Evolutionary conservation across 2,113 vertebrate genomes (phyloP).

Genomic region (Ursus arctos): DNA sequence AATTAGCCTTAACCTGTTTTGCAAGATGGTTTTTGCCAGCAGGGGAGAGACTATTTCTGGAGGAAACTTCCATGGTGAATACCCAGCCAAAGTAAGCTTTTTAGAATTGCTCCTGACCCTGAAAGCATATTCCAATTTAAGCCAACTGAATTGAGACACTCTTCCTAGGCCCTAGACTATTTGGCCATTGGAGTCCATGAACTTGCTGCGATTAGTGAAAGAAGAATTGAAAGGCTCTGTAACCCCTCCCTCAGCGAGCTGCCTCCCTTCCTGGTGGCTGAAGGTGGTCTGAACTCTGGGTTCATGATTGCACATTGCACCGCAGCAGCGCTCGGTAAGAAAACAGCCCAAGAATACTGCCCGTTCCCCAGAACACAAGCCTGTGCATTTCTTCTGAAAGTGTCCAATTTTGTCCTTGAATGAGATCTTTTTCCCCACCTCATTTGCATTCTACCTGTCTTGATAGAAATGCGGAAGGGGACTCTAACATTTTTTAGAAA

Average conservation of each 20-base stretch:
- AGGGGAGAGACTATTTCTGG: constrained; percentile 98
- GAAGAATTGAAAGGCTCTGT: constrained; percentile 97
- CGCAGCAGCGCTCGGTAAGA: constrained; percentile 96
- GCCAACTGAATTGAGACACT: background rate
- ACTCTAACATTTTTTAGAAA: background rate
- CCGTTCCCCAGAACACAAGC: background rate
- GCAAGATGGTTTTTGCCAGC: constrained; percentile 98
- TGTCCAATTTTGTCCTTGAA: background rate
- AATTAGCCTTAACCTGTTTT: constrained; percentile 83
- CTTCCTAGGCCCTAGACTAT: constrained; percentile 92
- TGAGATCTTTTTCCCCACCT: background rate
- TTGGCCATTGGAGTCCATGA: constrained; percentile 97
- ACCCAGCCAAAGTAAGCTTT: constrained; percentile 92
- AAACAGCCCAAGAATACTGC: constrained; percentile 55
- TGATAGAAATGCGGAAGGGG: background rate
- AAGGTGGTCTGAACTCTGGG: constrained; percentile 98
- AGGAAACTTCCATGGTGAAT: constrained; percentile 99
- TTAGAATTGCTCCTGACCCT: background rate
- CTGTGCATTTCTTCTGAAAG: background rate
- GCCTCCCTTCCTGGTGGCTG: constrained; percentile 97
- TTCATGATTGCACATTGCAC: constrained; percentile 99
- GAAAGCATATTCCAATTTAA: background rate
- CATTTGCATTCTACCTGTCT: background rate
- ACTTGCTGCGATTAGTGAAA: constrained; percentile 97
- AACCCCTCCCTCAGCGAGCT: constrained; percentile 98